Evolutionary conservation across 2,797 vertebrate genomes (phyloP).

Genomic region (Gymnothorax javanicus): DNA sequence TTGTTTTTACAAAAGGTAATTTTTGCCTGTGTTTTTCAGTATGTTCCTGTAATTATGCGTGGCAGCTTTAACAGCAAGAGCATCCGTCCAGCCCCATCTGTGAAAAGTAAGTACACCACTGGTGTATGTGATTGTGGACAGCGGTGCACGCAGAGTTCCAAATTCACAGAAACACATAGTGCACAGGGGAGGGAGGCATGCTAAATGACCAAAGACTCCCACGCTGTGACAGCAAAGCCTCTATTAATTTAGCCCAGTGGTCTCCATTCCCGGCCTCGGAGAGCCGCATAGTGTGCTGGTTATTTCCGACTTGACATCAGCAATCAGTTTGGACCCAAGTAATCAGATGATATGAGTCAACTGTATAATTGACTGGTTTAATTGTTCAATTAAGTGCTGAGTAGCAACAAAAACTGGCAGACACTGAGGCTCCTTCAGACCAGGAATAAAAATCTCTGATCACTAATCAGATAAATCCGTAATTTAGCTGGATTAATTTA

Average conservation of each 20-base stretch:
- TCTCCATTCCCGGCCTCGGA: no score
- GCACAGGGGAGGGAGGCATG: not conserved
- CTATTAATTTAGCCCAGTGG: not conserved
- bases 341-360: no score
- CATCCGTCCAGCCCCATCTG: slow-evolving; percentile 71
- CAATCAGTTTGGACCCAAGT: no score
- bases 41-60: slow-evolving; percentile 71
- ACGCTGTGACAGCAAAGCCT: not conserved
- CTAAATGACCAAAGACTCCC: not conserved
- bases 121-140: slow-evolving; percentile 57
- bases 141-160: slow-evolving; percentile 44
- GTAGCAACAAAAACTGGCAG: no score
- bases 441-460: no score
- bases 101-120: slow-evolving; percentile 74
- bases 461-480: no score
- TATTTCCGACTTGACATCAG: no score
- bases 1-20: not conserved
- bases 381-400: no score
- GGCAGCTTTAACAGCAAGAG: slow-evolving; percentile 70
- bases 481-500: not conserved
- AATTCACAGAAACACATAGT: not conserved
- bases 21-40: slow-evolving; percentile 55
- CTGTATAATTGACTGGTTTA: no score
- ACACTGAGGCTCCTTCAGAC: no score
- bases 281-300: no score